Base-by-base conservation (phyloP, 2,888 invertebrate species). In the Nezara viridula region DNA sequence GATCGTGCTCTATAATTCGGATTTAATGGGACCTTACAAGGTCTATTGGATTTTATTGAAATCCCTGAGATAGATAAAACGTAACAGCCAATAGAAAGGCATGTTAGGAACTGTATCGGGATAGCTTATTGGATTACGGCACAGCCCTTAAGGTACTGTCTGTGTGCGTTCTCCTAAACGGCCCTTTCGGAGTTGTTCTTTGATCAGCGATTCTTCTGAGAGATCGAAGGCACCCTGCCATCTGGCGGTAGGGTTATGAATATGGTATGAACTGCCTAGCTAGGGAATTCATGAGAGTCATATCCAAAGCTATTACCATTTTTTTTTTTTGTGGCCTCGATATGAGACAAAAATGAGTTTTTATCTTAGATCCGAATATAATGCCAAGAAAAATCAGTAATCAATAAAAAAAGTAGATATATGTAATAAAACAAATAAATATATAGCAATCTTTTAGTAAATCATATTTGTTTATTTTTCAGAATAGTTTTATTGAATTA, bases 161-260 rank as follows among this genome's bases (percentile, higher is more conserved):
- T 81, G 44, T 47, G 81, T 73, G 37, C 44, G 37, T 81, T 81
- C 66, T 73, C 19, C 37, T 73, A 73, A 73, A 73, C 66, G 66
- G 66, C 37, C 66, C 66, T 73, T 73, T 27, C 7, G 21, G 44
- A 81, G 81, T 37, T 47, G 44, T 81, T 47, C 44, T 44, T 44
- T 81, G 44, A 81, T 44, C 81, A 44, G 44, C 44, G 44, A 44
- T 81, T 81, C 81, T 73, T 32, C 24, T 24, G 81, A 81, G 40
- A 40, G 44, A 81, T 81, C 81, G 81, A 37, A 37, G 44, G 24
- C 37, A 37, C 77, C 16, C 81, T 81, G 81, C 44, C 81, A 44
- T 81, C 81, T 81, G 40, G 81, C 44, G 44, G 66, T 37, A 37
- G 7, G 44, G 81, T 81, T 81, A 81, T 81, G 81, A 81, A 81